phyloP scores from a whole-genome alignment of 2,113 vertebrate species.

The Strix aluco region DNA sequence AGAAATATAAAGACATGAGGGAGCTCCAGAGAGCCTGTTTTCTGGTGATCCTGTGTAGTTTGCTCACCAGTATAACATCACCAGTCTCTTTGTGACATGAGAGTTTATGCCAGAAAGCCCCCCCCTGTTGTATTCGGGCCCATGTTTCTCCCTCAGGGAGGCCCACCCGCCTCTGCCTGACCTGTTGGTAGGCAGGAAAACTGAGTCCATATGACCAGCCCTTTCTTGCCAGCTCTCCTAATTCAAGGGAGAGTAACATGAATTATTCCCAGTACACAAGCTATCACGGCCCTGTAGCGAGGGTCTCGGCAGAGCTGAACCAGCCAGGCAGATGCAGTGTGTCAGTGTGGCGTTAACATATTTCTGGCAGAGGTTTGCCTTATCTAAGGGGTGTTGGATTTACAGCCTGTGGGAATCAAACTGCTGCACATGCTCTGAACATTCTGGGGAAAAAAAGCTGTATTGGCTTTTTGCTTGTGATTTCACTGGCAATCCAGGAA shows the following conservation, averaged over 20 bases:
- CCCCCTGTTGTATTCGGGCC: rapidly evolving
- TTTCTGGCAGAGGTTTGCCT: background rate
- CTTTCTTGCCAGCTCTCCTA: background rate
- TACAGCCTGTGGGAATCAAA: background rate
- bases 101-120: background rate
- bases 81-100: background rate
- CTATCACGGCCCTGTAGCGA: background rate
- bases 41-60: background rate
- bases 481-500: background rate
- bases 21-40: background rate
- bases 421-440: background rate
- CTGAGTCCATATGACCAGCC: rapidly evolving
- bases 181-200: background rate
- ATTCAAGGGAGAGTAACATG: background rate
- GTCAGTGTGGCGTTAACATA: rapidly evolving
- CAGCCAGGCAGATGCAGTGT: background rate
- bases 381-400: background rate
- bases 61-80: background rate
- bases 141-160: background rate
- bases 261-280: background rate
- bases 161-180: rapidly evolving
- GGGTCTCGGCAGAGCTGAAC: background rate
- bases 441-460: background rate
- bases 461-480: background rate
- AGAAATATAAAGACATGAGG: background rate